These are phyloP conservation scores for Heterodera schachtii DNA, from an alignment of 1,140 invertebrate species.

Conservation along the genomic window DNA sequence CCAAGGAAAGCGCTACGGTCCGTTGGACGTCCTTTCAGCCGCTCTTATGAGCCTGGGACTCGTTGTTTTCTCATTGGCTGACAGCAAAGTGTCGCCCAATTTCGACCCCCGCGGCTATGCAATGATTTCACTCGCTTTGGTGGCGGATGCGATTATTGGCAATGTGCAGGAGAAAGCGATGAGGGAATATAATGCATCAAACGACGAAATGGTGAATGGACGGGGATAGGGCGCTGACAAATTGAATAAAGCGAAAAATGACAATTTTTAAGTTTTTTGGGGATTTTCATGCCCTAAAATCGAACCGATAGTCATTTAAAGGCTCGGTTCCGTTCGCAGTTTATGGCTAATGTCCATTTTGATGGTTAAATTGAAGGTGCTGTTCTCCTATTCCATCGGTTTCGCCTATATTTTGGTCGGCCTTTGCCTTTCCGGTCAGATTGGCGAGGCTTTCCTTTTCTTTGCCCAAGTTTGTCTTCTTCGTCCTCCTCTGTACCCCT, in stretches of 20 bases:
- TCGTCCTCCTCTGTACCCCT: not conserved
- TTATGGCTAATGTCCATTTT: not conserved
- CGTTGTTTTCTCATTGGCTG: slow-evolving; percentile 87
- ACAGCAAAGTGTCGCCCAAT: slow-evolving; percentile 83
- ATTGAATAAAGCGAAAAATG: no score
- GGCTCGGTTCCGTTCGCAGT: no score
- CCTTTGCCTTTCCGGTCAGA: slow-evolving; percentile 76
- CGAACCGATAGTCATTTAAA: no score
- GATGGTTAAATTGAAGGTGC: slow-evolving; percentile 68
- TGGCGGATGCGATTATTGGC: slow-evolving; percentile 90
- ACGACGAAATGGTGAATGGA: slow-evolving; percentile 78
- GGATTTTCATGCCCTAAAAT: no score
- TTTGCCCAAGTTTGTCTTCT: slow-evolving; percentile 70
- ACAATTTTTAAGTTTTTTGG: no score
- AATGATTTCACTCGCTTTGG: slow-evolving; percentile 82
- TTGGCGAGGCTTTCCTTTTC: slow-evolving; percentile 77
- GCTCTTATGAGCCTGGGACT: slow-evolving; percentile 85
- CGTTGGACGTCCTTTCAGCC: slow-evolving; percentile 45
- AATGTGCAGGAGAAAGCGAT: slow-evolving; percentile 94
- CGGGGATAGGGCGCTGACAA: no score
- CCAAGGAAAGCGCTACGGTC: slow-evolving; percentile 48
- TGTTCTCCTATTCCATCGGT: slow-evolving; percentile 88
- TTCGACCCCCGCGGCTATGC: slow-evolving; percentile 80
- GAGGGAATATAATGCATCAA: slow-evolving; percentile 79
- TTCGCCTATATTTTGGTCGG: slow-evolving; percentile 81